Evolutionary conservation across 2,888 invertebrate genomes (phyloP).

Genomic region (Mythimna albipuncta): DNA sequence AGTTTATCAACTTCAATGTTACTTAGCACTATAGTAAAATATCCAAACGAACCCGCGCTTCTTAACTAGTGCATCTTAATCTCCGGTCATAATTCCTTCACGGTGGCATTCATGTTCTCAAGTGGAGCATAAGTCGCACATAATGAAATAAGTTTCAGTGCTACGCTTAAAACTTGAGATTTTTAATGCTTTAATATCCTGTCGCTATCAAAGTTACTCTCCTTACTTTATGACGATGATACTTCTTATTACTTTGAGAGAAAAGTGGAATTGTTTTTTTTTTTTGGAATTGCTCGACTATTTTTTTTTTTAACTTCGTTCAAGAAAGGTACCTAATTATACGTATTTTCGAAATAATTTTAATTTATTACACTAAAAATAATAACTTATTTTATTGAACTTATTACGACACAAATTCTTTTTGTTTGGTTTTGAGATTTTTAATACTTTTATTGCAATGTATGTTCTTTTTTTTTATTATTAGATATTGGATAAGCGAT

Average conservation of each 20-base stretch:
- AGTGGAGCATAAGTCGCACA: constrained; percentile 67
- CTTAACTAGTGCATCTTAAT: constrained; percentile 51
- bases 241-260: constrained; percentile 33
- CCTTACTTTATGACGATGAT: constrained; percentile 52
- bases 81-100: constrained; percentile 56
- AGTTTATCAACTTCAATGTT: background rate
- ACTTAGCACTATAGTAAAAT: background rate
- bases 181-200: constrained; percentile 66
- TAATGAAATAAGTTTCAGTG: constrained; percentile 69
- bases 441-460: too few relatives aligned
- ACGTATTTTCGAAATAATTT: too few relatives aligned
- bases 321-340: too few relatives aligned
- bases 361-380: too few relatives aligned
- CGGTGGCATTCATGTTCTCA: constrained; percentile 62
- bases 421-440: too few relatives aligned
- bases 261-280: constrained; percentile 36
- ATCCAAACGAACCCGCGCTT: background rate
- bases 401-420: too few relatives aligned
- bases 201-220: constrained; percentile 56
- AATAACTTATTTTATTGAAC: too few relatives aligned
- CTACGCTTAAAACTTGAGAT: constrained; percentile 59
- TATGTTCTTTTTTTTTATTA: too few relatives aligned
- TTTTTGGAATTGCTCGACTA: background rate
- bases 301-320: too few relatives aligned
- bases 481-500: too few relatives aligned